A percentile compares a stretch with the other conserved stretches of the same genome.
Evolutionary conservation across 2,888 invertebrate species (phyloP).

Genomic region (Cryptocheilus praepositus): DNA sequence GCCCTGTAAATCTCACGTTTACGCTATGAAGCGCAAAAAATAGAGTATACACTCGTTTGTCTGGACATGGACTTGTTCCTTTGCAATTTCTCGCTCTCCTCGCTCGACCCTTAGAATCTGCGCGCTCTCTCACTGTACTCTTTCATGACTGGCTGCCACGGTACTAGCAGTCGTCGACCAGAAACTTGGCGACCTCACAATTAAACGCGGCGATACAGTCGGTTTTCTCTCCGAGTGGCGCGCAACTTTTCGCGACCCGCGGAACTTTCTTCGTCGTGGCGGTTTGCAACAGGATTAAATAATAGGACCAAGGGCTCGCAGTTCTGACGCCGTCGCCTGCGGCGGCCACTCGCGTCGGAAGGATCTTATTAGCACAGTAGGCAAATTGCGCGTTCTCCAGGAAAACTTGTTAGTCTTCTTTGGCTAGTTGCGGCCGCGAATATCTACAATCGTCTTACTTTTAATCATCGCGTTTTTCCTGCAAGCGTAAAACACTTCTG

Average conservation of each 20-base stretch:
- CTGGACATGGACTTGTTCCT: not conserved
- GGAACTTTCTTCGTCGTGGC: slow-evolving; percentile 4
- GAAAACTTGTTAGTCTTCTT: too few species aligned
- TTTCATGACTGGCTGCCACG: slow-evolving; percentile 1
- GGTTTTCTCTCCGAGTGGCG: slow-evolving; percentile 7
- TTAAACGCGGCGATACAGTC: slow-evolving; percentile 46
- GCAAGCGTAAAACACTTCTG: too few species aligned
- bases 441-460: too few species aligned
- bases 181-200: slow-evolving; percentile 52
- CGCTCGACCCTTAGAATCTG: not conserved
- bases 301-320: slow-evolving; percentile 2
- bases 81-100: not conserved
- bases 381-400: too few species aligned
- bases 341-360: slow-evolving; percentile 3
- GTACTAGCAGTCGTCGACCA: not conserved
- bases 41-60: not conserved
- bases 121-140: slow-evolving; percentile 5
- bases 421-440: too few species aligned
- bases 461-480: too few species aligned
- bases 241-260: slow-evolving; percentile 1
- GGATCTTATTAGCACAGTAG: slow-evolving; percentile 7
- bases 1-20: too few species aligned
- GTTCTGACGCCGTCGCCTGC: not conserved
- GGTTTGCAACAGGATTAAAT: slow-evolving; percentile 2
- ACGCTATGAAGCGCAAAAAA: too few species aligned